Conservation (phyloP, 1,140 invertebrate species). For the Cyclargus thomasi region DNA sequence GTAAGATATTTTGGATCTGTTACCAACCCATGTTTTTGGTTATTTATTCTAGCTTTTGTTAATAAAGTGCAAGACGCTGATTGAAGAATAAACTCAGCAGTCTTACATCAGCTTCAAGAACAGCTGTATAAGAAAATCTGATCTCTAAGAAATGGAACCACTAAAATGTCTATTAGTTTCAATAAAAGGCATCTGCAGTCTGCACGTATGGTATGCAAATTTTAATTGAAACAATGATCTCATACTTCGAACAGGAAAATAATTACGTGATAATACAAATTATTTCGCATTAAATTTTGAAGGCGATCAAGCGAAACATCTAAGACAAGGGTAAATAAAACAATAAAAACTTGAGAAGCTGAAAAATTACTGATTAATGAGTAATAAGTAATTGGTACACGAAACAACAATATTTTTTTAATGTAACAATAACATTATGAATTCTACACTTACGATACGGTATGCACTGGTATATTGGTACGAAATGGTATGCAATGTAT, state of each 20-base stretch:
- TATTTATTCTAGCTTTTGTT: too few relatives aligned
- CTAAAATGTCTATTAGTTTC: not conserved
- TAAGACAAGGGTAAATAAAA: constrained; percentile 7
- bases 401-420: not conserved
- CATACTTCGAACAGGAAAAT: not conserved
- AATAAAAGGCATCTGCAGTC: not conserved
- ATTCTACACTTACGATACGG: not conserved
- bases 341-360: not conserved
- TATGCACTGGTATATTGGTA: too few relatives aligned
- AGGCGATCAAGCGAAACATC: not conserved
- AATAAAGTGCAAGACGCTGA: too few relatives aligned
- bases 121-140: not conserved
- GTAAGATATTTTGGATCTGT: too few relatives aligned
- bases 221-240: not conserved
- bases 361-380: not conserved
- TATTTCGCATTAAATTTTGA: not conserved
- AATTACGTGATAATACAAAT: not conserved
- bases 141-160: not conserved
- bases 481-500: too few relatives aligned
- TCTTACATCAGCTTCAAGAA: not conserved
- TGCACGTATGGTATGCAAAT: not conserved
- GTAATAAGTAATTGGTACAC: not conserved
- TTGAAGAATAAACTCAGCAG: too few relatives aligned
- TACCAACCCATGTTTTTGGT: too few relatives aligned
- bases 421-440: not conserved